phyloP scores from a whole-genome alignment of 2,113 vertebrate genomes.

The Isichthys henryi region DNA sequence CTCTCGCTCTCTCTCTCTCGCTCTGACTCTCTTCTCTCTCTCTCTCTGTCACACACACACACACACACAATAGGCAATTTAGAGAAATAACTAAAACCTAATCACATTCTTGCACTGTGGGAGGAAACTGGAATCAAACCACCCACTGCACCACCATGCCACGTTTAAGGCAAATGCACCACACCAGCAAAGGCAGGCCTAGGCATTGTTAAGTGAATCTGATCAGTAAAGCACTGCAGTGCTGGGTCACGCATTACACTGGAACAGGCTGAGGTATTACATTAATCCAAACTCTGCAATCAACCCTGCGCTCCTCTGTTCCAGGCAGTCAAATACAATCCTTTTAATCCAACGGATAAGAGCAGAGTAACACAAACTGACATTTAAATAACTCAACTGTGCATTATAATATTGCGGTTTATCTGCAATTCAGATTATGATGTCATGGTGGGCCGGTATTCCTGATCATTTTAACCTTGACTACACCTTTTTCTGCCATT shows the following conservation, averaged over 20 bases:
- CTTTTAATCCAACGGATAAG: neutral
- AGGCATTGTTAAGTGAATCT: neutral
- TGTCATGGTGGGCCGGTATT: neutral
- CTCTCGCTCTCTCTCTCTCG: too few species aligned
- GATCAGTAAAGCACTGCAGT: neutral
- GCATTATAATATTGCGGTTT: constrained; percentile 1
- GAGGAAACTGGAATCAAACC: neutral
- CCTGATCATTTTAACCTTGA: neutral
- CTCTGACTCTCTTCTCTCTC: too few species aligned
- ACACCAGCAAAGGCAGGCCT: neutral
- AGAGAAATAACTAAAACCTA: neutral
- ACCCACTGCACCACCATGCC: neutral
- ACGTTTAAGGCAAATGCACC: neutral
- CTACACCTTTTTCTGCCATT: neutral
- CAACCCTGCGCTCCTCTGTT: neutral
- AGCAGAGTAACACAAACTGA: neutral
- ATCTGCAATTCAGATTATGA: neutral
- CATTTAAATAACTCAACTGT: neutral
- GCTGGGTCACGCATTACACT: neutral
- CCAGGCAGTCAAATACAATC: neutral
- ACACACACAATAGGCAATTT: neutral
- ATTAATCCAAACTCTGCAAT: neutral
- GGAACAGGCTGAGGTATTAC: neutral
- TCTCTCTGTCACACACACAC: neutral
- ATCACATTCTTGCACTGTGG: neutral